phyloP scores from a whole-genome alignment of 35 echinoderm and acorn worm species.

The Holothuria glaberrima region DNA sequence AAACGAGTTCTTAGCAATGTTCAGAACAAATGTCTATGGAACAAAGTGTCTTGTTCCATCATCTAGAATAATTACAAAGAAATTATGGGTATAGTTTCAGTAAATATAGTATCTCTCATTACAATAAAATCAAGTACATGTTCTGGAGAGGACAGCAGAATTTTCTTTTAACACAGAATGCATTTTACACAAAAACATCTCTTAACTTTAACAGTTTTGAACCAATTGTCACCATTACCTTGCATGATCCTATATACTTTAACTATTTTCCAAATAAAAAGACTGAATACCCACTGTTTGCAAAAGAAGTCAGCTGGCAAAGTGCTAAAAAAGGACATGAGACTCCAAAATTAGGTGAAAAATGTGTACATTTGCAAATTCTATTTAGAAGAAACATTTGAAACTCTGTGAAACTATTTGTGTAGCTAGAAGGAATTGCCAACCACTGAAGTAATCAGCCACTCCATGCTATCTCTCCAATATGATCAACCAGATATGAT shows the following conservation, averaged over 20 bases:
- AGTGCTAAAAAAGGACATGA: not conserved
- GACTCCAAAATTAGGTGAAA: conserved; percentile 14
- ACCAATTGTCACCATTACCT: not conserved
- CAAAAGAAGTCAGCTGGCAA: not conserved
- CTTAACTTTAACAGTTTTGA: not conserved
- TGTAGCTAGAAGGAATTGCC: not conserved
- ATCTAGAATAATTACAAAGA: too few species aligned
- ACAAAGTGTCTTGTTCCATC: too few species aligned
- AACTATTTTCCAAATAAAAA: not conserved
- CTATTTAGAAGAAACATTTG: not conserved
- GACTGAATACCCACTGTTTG: not conserved
- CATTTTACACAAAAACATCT: not conserved
- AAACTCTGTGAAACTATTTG: not conserved
- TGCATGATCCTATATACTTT: not conserved
- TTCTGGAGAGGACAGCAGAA: conserved; percentile 10
- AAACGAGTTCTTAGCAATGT: too few species aligned
- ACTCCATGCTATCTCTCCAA: too few species aligned
- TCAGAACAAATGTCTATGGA: too few species aligned
- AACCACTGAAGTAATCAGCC: too few species aligned
- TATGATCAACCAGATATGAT: too few species aligned
- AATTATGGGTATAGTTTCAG: too few species aligned
- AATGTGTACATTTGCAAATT: conserved; percentile 8
- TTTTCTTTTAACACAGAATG: not conserved
- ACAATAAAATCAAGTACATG: not conserved
- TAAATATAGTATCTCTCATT: too few species aligned